Conservation (phyloP, 1,140 invertebrate species). For the Ganaspis sp. region DNA sequence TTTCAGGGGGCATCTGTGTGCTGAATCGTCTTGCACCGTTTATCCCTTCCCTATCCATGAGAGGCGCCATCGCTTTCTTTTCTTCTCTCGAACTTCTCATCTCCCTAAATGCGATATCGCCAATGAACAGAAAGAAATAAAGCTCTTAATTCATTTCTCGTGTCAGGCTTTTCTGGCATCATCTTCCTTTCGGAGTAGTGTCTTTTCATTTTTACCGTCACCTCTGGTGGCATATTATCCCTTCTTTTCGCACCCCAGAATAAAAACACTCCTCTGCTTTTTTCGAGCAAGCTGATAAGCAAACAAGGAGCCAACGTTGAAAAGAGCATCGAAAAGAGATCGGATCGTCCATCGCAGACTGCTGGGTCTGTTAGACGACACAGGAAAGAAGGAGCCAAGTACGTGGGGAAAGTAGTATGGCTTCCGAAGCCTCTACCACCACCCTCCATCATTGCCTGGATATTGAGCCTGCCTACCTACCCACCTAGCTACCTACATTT, state of each 20-base stretch:
- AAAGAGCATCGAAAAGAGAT: slow-evolving; percentile 60
- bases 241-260: neutral
- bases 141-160: slow-evolving; percentile 59
- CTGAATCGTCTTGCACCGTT: slow-evolving; percentile 57
- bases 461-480: slow-evolving; percentile 49
- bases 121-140: slow-evolving; percentile 37
- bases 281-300: slow-evolving; percentile 44
- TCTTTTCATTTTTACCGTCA: slow-evolving; percentile 28
- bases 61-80: slow-evolving; percentile 34
- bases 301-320: slow-evolving; percentile 45
- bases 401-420: slow-evolving; percentile 64
- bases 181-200: neutral
- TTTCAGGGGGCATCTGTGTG: slow-evolving; percentile 69
- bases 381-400: slow-evolving; percentile 48
- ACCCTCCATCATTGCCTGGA: slow-evolving; percentile 47
- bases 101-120: slow-evolving; percentile 39
- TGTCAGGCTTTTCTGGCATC: slow-evolving; percentile 27
- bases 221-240: neutral
- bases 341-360: slow-evolving; percentile 51
- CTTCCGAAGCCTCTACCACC: slow-evolving; percentile 67
- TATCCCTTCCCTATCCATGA: slow-evolving; percentile 39
- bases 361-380: slow-evolving; percentile 55
- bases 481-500: slow-evolving; percentile 62
- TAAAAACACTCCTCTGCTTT: slow-evolving; percentile 29
- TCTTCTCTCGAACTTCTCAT: slow-evolving; percentile 22